Conservation (phyloP, 2,888 invertebrate species). For the Melinaea marsaeus region DNA sequence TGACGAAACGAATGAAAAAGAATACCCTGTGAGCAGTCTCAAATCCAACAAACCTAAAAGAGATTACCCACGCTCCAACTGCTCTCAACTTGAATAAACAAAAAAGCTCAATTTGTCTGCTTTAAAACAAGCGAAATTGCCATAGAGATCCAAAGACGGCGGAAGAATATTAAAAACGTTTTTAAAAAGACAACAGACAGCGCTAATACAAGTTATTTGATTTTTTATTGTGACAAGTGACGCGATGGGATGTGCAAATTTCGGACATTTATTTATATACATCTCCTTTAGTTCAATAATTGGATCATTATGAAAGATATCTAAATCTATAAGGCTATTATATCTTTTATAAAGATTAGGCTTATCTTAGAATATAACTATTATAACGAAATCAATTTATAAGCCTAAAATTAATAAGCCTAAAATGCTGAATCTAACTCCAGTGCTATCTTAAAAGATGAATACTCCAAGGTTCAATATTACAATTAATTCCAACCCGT, state of each 20-base stretch:
- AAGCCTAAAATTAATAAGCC: no score
- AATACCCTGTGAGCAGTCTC: slow-evolving; percentile 54
- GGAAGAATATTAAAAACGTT: slow-evolving; percentile 74
- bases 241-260: slow-evolving; percentile 29
- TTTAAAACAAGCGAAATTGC: slow-evolving; percentile 71
- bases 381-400: no score
- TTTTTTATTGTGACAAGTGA: slow-evolving; percentile 64
- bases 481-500: neutral
- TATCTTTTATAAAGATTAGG: no score
- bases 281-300: neutral
- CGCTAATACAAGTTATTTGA: slow-evolving; percentile 63
- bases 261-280: slow-evolving; percentile 19
- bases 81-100: slow-evolving; percentile 74
- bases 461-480: neutral
- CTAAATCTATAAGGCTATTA: no score
- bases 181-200: slow-evolving; percentile 63
- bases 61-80: slow-evolving; percentile 74
- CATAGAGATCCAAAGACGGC: slow-evolving; percentile 62
- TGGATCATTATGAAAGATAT: neutral
- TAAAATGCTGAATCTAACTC: no score
- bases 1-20: slow-evolving; percentile 69
- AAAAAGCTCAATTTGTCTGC: slow-evolving; percentile 68
- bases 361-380: no score
- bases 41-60: slow-evolving; percentile 74
- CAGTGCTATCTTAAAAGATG: no score